These are phyloP conservation scores for Zosterops lateralis DNA, from an alignment of 2,113 vertebrate species.

Conservation along the genomic window DNA sequence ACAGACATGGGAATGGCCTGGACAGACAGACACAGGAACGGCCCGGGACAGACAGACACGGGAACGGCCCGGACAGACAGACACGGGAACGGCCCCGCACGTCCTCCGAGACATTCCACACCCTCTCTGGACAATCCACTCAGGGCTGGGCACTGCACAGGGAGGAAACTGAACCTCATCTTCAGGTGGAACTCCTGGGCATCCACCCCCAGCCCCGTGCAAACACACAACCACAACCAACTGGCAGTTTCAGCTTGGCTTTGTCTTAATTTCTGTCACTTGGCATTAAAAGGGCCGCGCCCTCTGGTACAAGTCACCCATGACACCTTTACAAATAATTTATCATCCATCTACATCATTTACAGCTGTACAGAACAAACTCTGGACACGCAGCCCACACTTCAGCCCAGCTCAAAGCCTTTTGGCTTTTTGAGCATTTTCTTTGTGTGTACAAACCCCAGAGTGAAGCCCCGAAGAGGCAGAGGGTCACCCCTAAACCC, in stretches of 20 bases:
- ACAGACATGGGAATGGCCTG: too few relatives aligned
- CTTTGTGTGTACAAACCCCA: background rate
- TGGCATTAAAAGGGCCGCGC: background rate
- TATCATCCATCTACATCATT: conserved; percentile 37
- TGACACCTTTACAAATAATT: conserved; percentile 57
- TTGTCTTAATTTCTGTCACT: background rate
- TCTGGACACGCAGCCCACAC: background rate
- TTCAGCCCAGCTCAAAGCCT: accelerated
- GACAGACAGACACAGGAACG: too few relatives aligned
- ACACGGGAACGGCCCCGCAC: too few relatives aligned
- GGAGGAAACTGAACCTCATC: background rate
- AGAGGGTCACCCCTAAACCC: background rate
- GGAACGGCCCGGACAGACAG: background rate
- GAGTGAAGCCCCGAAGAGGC: background rate
- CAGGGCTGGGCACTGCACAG: background rate
- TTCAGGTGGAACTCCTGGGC: background rate
- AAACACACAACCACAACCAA: background rate
- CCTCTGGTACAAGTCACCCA: background rate
- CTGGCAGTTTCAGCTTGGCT: background rate
- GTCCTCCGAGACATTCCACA: too few relatives aligned
- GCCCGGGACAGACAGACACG: background rate
- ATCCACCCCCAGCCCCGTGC: background rate
- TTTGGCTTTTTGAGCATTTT: background rate
- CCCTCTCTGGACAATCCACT: background rate
- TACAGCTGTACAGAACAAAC: conserved; percentile 27